A percentile compares a stretch with the other conserved stretches of the same genome.
These are phyloP conservation scores for Zophobas atratus DNA, from an alignment of 1,140 invertebrate species.

Conservation along the genomic window DNA sequence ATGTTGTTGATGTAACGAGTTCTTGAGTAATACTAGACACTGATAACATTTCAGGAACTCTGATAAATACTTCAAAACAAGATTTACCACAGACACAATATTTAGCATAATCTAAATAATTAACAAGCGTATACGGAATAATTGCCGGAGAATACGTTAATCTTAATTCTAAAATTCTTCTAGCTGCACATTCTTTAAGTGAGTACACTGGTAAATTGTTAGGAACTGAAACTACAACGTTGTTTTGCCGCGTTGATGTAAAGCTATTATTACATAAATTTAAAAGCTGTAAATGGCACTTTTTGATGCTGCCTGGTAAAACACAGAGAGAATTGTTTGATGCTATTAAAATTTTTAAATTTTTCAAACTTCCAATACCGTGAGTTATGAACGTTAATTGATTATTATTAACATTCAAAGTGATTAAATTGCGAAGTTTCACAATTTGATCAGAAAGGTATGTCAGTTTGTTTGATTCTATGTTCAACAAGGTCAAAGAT, in stretches of 20 bases:
- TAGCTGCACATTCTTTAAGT: constrained; percentile 59
- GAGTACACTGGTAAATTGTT: constrained; percentile 57
- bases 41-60: constrained; percentile 66
- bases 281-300: constrained; percentile 70
- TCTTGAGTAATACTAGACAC: constrained; percentile 68
- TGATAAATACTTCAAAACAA: constrained; percentile 71
- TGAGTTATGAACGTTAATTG: constrained; percentile 70
- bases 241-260: constrained; percentile 49
- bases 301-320: constrained; percentile 74
- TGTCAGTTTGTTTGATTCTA: constrained; percentile 75
- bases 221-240: constrained; percentile 49
- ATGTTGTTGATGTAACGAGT: constrained; percentile 68
- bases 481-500: constrained; percentile 71
- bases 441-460: constrained; percentile 75
- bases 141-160: constrained; percentile 72
- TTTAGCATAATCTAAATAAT: constrained; percentile 74
- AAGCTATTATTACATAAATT: constrained; percentile 74
- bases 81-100: constrained; percentile 76
- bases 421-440: constrained; percentile 73
- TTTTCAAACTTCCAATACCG: constrained; percentile 62
- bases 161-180: constrained; percentile 63
- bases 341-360: constrained; percentile 60
- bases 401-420: constrained; percentile 73
- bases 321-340: constrained; percentile 73
- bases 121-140: constrained; percentile 74